phyloP scores from a whole-genome alignment of 2,888 invertebrate species.

The Cataglyphis altisquamis region DNA sequence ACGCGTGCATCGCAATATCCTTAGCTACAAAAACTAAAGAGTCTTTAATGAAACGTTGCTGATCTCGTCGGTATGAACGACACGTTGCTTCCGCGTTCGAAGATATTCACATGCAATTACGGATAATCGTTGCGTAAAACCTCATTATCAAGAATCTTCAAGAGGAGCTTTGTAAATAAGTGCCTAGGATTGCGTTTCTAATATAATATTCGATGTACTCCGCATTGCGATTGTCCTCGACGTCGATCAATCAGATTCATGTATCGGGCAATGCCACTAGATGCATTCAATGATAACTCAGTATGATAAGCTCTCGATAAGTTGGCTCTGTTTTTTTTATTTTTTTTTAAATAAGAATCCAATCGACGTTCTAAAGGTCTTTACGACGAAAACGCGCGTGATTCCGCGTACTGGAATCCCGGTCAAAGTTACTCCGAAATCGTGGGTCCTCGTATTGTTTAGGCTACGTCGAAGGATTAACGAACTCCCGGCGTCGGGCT shows the following conservation, averaged over 20 bases:
- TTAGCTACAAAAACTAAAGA: neutral
- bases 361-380: neutral
- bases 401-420: neutral
- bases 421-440: conserved; percentile 34
- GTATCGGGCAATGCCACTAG: conserved; percentile 54
- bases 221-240: conserved; percentile 57
- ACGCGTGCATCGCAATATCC: neutral
- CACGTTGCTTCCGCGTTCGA: conserved; percentile 45
- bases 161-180: conserved; percentile 36
- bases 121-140: conserved; percentile 60
- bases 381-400: neutral
- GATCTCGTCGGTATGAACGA: neutral
- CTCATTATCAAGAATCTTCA: conserved; percentile 62
- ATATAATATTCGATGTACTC: conserved; percentile 53
- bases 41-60: neutral
- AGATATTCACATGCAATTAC: conserved; percentile 57
- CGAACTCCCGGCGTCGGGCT: conserved; percentile 77
- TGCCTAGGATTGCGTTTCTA: conserved; percentile 26
- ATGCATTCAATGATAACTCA: conserved; percentile 57
- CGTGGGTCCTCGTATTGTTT: conserved; percentile 78
- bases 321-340: neutral
- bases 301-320: neutral
- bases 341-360: neutral
- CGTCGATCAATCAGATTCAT: conserved; percentile 63
- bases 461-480: conserved; percentile 83